Evolutionary conservation across 2,113 vertebrate genomes (phyloP).

Genomic region (Aplodontia rufa): DNA sequence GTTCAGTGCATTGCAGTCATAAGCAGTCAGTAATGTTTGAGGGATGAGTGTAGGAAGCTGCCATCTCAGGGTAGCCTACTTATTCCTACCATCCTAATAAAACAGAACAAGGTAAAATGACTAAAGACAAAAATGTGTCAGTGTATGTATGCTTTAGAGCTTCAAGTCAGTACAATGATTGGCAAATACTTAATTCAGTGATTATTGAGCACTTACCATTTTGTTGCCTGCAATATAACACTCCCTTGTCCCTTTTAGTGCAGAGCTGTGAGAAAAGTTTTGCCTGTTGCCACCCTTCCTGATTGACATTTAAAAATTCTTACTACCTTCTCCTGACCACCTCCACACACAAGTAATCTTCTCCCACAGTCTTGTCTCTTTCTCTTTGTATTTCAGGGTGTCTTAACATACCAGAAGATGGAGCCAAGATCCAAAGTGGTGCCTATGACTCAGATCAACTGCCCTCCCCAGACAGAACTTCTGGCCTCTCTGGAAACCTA

Average conservation of each 20-base stretch:
- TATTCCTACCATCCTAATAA: background rate
- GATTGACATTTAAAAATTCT: constrained; percentile 35
- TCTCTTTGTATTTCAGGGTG: constrained; percentile 71
- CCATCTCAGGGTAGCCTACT: background rate
- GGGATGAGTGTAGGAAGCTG: background rate
- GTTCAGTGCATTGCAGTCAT: background rate
- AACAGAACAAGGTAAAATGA: background rate
- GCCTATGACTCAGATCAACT: constrained; percentile 54
- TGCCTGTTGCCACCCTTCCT: background rate
- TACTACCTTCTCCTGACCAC: background rate
- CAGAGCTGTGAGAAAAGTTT: background rate
- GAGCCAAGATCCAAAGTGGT: constrained; percentile 42
- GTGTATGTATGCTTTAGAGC: background rate
- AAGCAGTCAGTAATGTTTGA: constrained; percentile 2
- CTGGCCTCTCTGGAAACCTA: constrained; percentile 47
- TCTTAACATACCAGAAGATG: constrained; percentile 56
- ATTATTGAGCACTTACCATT: background rate
- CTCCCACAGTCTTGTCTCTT: constrained; percentile 61
- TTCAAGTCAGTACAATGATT: background rate
- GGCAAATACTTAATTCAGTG: constrained; percentile 20
- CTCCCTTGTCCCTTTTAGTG: background rate
- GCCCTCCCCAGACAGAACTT: constrained; percentile 46
- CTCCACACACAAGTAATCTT: background rate
- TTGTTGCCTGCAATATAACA: background rate
- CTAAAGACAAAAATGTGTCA: background rate